Evolutionary conservation across 1,140 invertebrate genomes (phyloP), one percentile per base, ranked within the genome.

Genomic region (Thaumetopoea pityocampa): DNA sequence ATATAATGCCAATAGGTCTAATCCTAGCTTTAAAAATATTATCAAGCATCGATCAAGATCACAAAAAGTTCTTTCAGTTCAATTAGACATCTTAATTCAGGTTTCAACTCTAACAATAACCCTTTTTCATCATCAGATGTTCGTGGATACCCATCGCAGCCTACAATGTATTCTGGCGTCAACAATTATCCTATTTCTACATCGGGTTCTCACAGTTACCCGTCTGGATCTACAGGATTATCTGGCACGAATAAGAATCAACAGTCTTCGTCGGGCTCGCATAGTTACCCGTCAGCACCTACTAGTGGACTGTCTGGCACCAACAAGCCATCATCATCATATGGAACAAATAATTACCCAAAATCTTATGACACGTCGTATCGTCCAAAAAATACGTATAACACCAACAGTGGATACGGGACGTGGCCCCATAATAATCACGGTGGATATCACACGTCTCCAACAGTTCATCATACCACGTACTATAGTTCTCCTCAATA

Each of bases 401-500:
- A 59, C 26, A 41, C 53, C 1, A 43, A 52, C 32, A 23, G 36
- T 17, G 47, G 49, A 18, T 43, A 51, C 23, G 45, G 55, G 14
- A 18, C 19, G 5, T n/a, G n/a, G 18, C 6, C 1, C 18, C 19
- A 5, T 12, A 22, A 9, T 5, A 42, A 10, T 28, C n/a, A n/a
- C n/a, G n/a, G n/a, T n/a, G n/a, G n/a, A 51, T 33, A 33, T 20
- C 11, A 49, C 38, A 11, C 38, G 43, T 37, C 19, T 22, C n/a
- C 23, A 43, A 24, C 19, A 27, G 7, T 16, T 20, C 12, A 35
- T 17, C 17, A 14, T 26, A 11, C 36, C 15, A 52, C 47, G 18
- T 76, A 78, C 34, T 69, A 77, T 43, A 48, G 65, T 3, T 49
- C 67, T 24, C 77, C 77, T 2, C 77, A 79, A 23, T 66, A 77